Conservation (phyloP, 2,888 invertebrate genomes). For the Odontocerum albicorne region DNA sequence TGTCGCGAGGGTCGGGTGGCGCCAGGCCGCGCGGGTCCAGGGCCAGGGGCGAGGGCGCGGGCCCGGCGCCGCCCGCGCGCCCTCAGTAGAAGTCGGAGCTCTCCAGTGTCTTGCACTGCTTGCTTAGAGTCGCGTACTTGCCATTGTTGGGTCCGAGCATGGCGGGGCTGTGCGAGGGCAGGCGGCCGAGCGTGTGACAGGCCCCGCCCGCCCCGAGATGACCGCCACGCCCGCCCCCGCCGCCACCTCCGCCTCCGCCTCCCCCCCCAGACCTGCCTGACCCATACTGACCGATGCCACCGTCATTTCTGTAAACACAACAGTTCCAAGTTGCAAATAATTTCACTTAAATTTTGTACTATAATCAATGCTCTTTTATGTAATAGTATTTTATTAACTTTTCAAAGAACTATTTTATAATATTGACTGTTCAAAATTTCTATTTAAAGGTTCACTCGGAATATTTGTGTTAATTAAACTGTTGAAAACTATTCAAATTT, state of each 20-base stretch:
- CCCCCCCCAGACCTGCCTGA: constrained; percentile 36
- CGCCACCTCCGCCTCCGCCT: constrained; percentile 42
- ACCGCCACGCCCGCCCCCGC: constrained; percentile 39
- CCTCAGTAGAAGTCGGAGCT: constrained; percentile 95
- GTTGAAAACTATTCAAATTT: neutral
- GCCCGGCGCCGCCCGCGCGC: constrained; percentile 65
- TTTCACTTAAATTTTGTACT: constrained; percentile 17
- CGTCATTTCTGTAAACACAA: constrained; percentile 49
- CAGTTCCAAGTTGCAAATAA: constrained; percentile 36
- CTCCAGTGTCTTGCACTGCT: constrained; percentile 94
- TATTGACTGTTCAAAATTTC: constrained; percentile 22
- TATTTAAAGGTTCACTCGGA: constrained; percentile 1
- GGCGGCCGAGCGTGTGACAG: constrained; percentile 68
- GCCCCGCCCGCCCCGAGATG: constrained; percentile 45
- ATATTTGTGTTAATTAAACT: too few species aligned
- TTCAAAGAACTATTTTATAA: too few species aligned
- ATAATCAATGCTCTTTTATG: too few species aligned
- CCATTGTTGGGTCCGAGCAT: constrained; percentile 72
- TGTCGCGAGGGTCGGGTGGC: constrained; percentile 57
- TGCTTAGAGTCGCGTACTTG: constrained; percentile 94
- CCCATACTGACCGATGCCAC: constrained; percentile 44
- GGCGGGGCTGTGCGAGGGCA: constrained; percentile 63
- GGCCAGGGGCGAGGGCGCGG: constrained; percentile 50
- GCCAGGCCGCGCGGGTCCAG: constrained; percentile 47
- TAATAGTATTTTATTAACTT: too few species aligned